Conservation (phyloP, 2,888 invertebrate genomes). For the Eutolmus rufibarbis region DNA sequence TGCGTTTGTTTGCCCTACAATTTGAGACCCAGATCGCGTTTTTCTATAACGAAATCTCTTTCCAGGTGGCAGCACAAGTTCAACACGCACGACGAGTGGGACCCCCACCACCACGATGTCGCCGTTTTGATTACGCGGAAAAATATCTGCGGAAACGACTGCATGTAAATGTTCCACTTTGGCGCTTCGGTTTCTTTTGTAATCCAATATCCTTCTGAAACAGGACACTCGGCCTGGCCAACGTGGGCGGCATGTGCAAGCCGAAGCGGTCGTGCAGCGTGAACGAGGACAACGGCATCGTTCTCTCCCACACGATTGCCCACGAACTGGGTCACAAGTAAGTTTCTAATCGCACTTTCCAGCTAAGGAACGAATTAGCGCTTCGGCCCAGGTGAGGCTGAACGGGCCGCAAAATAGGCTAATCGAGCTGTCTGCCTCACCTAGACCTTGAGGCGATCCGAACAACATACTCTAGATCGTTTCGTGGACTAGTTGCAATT, state of each 20-base stretch:
- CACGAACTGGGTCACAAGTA: conserved; percentile 94
- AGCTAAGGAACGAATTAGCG: neutral
- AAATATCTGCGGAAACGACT: conserved; percentile 71
- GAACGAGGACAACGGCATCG: conserved; percentile 89
- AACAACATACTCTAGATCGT: neutral
- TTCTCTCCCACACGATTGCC: conserved; percentile 86
- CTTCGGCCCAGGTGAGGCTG: neutral
- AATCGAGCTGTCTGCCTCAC: neutral
- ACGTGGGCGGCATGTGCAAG: conserved; percentile 89
- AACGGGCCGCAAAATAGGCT: neutral
- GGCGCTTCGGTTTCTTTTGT: conserved; percentile 60
- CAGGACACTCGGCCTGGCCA: conserved; percentile 86
- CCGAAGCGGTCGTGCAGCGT: conserved; percentile 85
- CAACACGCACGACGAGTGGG: conserved; percentile 77
- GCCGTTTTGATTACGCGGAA: conserved; percentile 84
- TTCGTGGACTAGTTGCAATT: neutral
- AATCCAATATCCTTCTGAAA: conserved; percentile 43
- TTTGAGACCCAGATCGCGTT: neutral
- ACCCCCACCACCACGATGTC: conserved; percentile 90
- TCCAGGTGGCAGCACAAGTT: conserved; percentile 75
- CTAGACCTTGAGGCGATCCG: neutral
- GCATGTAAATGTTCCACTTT: conserved; percentile 54
- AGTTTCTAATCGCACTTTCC: conserved; percentile 61
- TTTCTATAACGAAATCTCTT: neutral
- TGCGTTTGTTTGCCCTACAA: conserved; percentile 45